Percentiles rank a stretch among this genome's conserved stretches.
Evolutionary conservation across 2,888 invertebrate genomes (phyloP).

Genomic region (Mantis religiosa): DNA sequence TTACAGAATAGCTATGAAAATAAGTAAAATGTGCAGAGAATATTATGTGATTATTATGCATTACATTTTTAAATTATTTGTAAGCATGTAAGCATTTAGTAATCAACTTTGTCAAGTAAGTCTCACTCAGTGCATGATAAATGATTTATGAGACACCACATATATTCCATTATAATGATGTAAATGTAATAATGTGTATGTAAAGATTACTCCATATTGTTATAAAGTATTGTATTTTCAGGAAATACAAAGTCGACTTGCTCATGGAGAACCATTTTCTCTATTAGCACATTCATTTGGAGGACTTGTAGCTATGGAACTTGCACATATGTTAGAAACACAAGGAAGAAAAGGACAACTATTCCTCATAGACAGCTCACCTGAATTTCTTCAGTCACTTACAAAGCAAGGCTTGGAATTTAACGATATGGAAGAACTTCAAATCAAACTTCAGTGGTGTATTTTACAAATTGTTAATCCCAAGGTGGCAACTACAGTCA

Average conservation of each 20-base stretch:
- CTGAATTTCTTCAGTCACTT: conserved; percentile 53
- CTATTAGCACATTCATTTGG: conserved; percentile 90
- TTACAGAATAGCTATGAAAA: too few species aligned
- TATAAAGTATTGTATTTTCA: background rate
- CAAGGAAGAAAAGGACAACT: conserved; percentile 61
- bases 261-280: conserved; percentile 54
- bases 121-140: too few species aligned
- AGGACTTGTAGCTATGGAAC: conserved; percentile 68
- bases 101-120: too few species aligned
- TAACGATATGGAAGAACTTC: conserved; percentile 49
- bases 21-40: too few species aligned
- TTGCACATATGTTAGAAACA: conserved; percentile 66
- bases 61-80: too few species aligned
- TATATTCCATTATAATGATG: too few species aligned
- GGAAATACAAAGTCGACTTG: conserved; percentile 2
- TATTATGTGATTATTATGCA: too few species aligned
- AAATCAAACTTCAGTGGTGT: conserved; percentile 55
- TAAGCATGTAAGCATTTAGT: too few species aligned
- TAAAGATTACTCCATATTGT: too few species aligned
- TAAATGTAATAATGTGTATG: too few species aligned
- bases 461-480: conserved; percentile 36
- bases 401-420: conserved; percentile 37
- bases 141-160: too few species aligned
- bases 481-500: background rate
- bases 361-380: conserved; percentile 80